Evolutionary conservation across 2,113 vertebrate genomes (phyloP), one percentile per base, ranked within the genome.

Genomic region (Ceyx melanurus): DNA sequence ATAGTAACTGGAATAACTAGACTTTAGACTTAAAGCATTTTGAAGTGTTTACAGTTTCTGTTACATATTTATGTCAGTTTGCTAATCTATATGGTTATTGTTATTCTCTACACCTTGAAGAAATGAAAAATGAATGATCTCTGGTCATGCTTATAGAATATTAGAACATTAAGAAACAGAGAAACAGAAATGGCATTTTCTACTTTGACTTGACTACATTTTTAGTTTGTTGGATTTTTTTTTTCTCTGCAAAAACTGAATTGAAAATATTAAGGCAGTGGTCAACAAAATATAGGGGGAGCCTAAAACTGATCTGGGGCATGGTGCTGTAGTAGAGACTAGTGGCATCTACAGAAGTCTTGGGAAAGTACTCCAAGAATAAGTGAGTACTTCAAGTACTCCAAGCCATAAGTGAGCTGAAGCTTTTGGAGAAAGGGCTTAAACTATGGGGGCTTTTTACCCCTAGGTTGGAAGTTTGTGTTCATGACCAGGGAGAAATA

Each of bases 1-100:
- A 35, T 18, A 84, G 65, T 91, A 86, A 88, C 93, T 89, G 87
- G 84, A 89, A 86, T 78, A 83, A 62, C 21, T 82, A 86, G 53
- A 61, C 37, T 82, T 92, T 40, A 89, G 58, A 74, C 43, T 84
- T 93, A 70, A 93, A 77, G 26, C 18, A 22, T 89, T 86, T 77
- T 43, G 16, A 92, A 74, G 15, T 82, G 91, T 92, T 96, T 92
- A 92, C 75, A 86, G 67, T 83, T 94, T 60, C 43, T 77, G 75
- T 86, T 67, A 83, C 11, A 3, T 56, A 25, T 29, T 50, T 35
- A 54, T 89, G 31, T 83, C 72, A 83, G 60, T 26, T 95, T 3
- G 3, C 78, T 89, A 60, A 92, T 87, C 28, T 72, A 1, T 54
- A 73, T 22, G 54, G 50, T 86, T 95, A 66, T 40, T 86, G 40